These are phyloP conservation scores for Pangasius djambal DNA, from an alignment of 2,797 vertebrate species.

Conservation along the genomic window DNA sequence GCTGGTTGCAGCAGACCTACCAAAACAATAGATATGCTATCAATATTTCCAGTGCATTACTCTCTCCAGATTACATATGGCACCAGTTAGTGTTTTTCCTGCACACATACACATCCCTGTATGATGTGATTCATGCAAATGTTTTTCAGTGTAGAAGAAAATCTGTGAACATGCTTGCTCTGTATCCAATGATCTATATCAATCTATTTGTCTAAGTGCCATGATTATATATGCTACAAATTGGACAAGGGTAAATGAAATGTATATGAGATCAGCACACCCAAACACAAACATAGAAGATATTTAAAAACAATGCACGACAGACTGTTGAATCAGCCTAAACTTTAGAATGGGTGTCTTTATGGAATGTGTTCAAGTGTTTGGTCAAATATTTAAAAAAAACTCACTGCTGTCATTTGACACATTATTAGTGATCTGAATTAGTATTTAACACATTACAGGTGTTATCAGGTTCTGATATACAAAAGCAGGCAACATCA, in stretches of 20 bases:
- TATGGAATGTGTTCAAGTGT: background rate
- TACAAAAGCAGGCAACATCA: no score
- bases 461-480: background rate
- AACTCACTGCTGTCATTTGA: background rate
- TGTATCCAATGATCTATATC: background rate
- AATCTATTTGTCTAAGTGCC: background rate
- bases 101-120: background rate
- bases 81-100: background rate
- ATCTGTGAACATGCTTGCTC: background rate
- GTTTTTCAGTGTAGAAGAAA: background rate
- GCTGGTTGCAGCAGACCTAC: conserved; percentile 53
- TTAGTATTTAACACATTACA: background rate
- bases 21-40: conserved; percentile 40
- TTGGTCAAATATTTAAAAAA: background rate
- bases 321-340: background rate
- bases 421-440: background rate
- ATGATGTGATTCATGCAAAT: background rate
- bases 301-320: background rate
- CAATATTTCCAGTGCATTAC: background rate
- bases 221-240: background rate
- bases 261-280: background rate
- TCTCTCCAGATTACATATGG: background rate
- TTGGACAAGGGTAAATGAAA: background rate
- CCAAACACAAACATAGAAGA: background rate
- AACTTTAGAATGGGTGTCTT: background rate